Base-by-base conservation (phyloP, 2,113 vertebrate species). In the Oophaga pumilio region DNA sequence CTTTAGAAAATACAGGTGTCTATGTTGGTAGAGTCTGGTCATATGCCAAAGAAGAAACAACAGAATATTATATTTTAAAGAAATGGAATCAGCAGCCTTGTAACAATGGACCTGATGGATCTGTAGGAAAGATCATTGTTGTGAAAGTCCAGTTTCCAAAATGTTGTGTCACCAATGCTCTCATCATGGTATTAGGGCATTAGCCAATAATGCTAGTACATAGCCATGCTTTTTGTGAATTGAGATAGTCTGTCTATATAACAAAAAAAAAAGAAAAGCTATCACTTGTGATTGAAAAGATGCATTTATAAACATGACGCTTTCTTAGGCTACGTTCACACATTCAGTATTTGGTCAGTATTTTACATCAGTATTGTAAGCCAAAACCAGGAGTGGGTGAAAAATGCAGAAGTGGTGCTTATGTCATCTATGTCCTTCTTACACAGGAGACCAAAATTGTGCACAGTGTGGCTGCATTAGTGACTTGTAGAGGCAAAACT, bases 1-100 rank as follows among this genome's bases (percentile, higher is more conserved):
- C 10, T 82, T 22, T 82, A 62, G 33, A 82, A 62, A 82, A 62
- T 82, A 49, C 79, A 82, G 79, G 79, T 82, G 28, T 43, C 33
- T 60, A 28, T 17, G 50, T 49, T 64, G 64, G 22, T 64, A 82
- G 28, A 62, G 60, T 26, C 56, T 62, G 33, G 57, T 64, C n/a
- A 49, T 18, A 62, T 50, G 79, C 79, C 79, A 82, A 82, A 43
- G 20, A 82, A 62, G 10, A 28, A n/a, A 62, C 12, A 62, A 49
- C 59, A 60, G 22, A 62, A 82, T 62, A 57, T 82, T 60, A 60
- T 20, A 82, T 59, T 82, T 82, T 82, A 64, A 77, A 53, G 50
- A 53, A 77, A 77, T 82, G 28, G 28, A 82, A 60, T 62, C 28
- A 49, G 18, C 79, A 82, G 79, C 79, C 59, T 43, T 11, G 76